Conservation (phyloP, 2,797 vertebrate species). For the Aeoliscus strigatus region DNA sequence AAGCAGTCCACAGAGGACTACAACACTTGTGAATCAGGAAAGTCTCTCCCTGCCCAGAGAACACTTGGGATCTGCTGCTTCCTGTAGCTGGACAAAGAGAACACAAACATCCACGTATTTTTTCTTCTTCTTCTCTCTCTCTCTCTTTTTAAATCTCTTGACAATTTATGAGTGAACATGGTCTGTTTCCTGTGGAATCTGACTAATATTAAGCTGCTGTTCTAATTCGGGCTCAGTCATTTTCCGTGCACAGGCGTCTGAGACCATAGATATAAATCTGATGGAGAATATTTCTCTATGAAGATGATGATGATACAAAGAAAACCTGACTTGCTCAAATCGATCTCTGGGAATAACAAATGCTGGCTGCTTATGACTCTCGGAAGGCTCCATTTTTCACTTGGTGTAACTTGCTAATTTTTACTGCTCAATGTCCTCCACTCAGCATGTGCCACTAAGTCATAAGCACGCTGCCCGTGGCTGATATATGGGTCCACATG, state of each 20-base stretch:
- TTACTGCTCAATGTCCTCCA: slow-evolving; percentile 72
- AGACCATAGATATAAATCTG: slow-evolving; percentile 36
- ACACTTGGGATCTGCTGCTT: slow-evolving; percentile 48
- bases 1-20: slow-evolving; percentile 12
- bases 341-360: slow-evolving; percentile 59
- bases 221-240: slow-evolving; percentile 29
- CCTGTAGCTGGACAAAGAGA: slow-evolving; percentile 55
- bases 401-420: slow-evolving; percentile 70
- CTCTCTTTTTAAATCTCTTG: slow-evolving; percentile 47
- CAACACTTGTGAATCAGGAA: slow-evolving; percentile 35
- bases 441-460: slow-evolving; percentile 69
- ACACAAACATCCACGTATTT: slow-evolving; percentile 22
- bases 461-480: slow-evolving; percentile 66
- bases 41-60: slow-evolving; percentile 39
- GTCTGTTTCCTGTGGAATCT: slow-evolving; percentile 44
- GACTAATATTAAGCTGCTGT: slow-evolving; percentile 32
- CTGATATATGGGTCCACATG: slow-evolving; percentile 86
- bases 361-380: slow-evolving; percentile 57
- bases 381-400: slow-evolving; percentile 73
- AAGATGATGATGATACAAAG: slow-evolving; percentile 36
- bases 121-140: too few species aligned
- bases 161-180: slow-evolving; percentile 41
- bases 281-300: slow-evolving; percentile 16
- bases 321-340: slow-evolving; percentile 40
- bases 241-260: slow-evolving; percentile 41